Evolutionary conservation across 1,140 invertebrate species (phyloP).

Genomic region (Camponotus pennsylvanicus): DNA sequence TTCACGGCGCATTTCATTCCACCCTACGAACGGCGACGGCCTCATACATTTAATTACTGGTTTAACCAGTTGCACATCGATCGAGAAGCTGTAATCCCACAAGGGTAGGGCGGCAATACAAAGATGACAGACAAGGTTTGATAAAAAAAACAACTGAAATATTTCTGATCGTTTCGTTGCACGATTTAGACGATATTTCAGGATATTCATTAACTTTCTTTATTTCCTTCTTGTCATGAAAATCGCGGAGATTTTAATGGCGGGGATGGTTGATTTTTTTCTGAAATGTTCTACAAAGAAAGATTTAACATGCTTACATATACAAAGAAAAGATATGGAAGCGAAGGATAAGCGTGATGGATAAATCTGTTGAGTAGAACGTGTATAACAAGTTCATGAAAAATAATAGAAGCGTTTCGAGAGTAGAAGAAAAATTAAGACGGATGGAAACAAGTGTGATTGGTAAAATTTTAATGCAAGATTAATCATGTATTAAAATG

Average conservation of each 20-base stretch:
- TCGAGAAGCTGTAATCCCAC: slow-evolving; percentile 19
- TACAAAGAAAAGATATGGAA: not conserved
- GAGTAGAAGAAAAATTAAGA: slow-evolving; percentile 6
- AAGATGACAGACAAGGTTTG: not conserved
- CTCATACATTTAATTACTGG: slow-evolving; percentile 45
- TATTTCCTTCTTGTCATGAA: slow-evolving; percentile 3
- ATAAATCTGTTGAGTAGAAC: slow-evolving; percentile 17
- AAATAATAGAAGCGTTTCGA: slow-evolving; percentile 27
- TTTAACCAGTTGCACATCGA: slow-evolving; percentile 12
- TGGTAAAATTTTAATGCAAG: not conserved
- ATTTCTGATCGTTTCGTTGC: slow-evolving; percentile 14
- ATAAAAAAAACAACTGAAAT: slow-evolving; percentile 9
- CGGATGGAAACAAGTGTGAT: slow-evolving; percentile 7
- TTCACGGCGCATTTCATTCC: slow-evolving; percentile 52
- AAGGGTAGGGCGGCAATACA: not conserved
- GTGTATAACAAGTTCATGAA: not conserved
- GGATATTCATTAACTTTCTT: slow-evolving; percentile 28
- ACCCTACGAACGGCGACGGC: slow-evolving; percentile 44
- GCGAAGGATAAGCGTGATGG: slow-evolving; percentile 34
- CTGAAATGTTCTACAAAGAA: not conserved
- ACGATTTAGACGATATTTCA: not conserved
- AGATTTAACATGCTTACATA: slow-evolving; percentile 12
- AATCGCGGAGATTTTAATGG: slow-evolving; percentile 6
- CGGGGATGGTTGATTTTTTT: not conserved
- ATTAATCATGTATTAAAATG: not conserved